phyloP scores from a whole-genome alignment of 1,140 invertebrate genomes.

The Drosophila lacertosa region DNA sequence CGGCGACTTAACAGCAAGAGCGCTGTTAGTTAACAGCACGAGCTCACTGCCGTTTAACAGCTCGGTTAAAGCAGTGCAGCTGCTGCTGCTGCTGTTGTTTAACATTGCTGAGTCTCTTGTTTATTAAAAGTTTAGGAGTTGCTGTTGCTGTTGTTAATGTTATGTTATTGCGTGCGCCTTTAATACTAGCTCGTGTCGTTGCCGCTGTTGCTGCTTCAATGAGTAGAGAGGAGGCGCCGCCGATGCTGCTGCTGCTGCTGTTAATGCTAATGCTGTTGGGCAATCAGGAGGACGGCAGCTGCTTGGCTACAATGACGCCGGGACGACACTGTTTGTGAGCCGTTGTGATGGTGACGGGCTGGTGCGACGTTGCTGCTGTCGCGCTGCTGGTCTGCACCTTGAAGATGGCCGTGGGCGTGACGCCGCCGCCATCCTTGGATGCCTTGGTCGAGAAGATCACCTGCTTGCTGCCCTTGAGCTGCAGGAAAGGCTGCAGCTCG shows the following conservation, averaged over 20 bases:
- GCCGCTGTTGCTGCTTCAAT: slow-evolving; percentile 29
- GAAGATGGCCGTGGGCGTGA: slow-evolving; percentile 77
- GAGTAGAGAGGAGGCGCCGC: slow-evolving; percentile 11
- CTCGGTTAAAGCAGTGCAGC: slow-evolving; percentile 40
- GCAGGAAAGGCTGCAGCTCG: slow-evolving; percentile 88
- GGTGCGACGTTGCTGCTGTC: slow-evolving; percentile 36
- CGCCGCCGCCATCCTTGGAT: slow-evolving; percentile 51
- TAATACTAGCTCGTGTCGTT: slow-evolving; percentile 60
- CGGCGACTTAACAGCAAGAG: slow-evolving; percentile 11
- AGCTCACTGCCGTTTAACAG: slow-evolving; percentile 35
- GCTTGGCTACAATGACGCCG: slow-evolving; percentile 94
- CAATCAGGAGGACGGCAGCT: slow-evolving; percentile 84
- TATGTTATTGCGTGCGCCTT: slow-evolving; percentile 50
- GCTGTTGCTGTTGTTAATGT: slow-evolving; percentile 40
- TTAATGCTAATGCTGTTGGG: slow-evolving; percentile 35
- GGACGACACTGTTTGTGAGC: slow-evolving; percentile 89
- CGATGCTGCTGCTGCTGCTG: slow-evolving; percentile 24
- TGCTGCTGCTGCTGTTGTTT: slow-evolving; percentile 50
- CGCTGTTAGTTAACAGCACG: slow-evolving; percentile 9
- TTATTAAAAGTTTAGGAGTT: slow-evolving; percentile 52
- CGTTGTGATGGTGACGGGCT: slow-evolving; percentile 83
- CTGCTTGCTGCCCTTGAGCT: slow-evolving; percentile 85
- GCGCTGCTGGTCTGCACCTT: slow-evolving; percentile 70
- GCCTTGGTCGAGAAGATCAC: slow-evolving; percentile 71
- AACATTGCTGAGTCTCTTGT: slow-evolving; percentile 53